Evolutionary conservation across 2,797 vertebrate species (phyloP).

Genomic region (Numenius phaeopus): DNA sequence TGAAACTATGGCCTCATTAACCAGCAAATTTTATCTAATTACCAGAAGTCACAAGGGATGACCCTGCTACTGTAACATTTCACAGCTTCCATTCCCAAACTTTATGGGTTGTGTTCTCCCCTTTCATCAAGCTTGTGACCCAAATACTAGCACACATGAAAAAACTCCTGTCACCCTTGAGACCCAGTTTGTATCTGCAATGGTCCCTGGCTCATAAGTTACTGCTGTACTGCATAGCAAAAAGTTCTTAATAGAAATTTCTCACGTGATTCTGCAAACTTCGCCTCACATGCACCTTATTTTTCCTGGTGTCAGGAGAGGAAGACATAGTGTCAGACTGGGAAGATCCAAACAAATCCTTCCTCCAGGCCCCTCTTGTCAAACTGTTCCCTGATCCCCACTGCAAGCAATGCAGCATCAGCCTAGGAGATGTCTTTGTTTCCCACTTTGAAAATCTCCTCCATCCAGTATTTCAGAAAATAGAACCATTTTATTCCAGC

Average conservation of each 20-base stretch:
- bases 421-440: neutral
- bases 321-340: neutral
- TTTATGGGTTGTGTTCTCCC: neutral
- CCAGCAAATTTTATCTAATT: constrained; percentile 54
- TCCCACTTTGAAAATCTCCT: neutral
- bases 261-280: neutral
- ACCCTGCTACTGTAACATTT: neutral
- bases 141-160: constrained; percentile 3
- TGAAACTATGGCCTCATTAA: constrained; percentile 41
- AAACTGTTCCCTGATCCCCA: neutral
- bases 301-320: neutral
- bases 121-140: constrained; percentile 40
- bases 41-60: constrained; percentile 48
- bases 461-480: neutral
- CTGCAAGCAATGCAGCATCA: neutral
- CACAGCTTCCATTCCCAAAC: constrained; percentile 2
- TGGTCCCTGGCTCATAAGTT: neutral
- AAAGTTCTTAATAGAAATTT: neutral
- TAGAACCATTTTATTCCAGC: neutral
- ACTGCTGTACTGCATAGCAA: neutral
- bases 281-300: neutral
- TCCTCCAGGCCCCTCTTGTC: neutral
- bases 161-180: neutral
- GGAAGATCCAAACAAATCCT: neutral
- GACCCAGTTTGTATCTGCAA: neutral